Evolutionary conservation across 2,797 vertebrate genomes (phyloP).

Genomic region (Clarias pachynema): DNA sequence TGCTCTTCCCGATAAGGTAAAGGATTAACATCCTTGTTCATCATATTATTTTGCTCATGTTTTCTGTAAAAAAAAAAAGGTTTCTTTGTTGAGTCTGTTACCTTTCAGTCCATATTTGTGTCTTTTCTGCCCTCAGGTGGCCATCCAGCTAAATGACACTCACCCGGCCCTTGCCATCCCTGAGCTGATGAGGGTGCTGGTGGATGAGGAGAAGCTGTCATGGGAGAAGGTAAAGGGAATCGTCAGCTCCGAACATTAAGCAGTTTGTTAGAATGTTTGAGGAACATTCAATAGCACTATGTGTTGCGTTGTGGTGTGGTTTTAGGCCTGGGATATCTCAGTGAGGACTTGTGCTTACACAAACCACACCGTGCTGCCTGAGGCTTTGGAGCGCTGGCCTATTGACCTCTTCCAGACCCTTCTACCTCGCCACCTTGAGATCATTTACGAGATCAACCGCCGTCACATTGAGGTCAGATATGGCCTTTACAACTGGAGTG

Average conservation of each 20-base stretch:
- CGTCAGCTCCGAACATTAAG: neutral
- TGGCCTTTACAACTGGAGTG: neutral
- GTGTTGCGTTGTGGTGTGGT: slow-evolving; percentile 10
- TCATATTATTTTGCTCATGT: neutral
- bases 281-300: neutral
- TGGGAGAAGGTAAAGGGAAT: slow-evolving; percentile 85
- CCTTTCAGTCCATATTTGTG: neutral
- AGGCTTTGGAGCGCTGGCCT: slow-evolving; percentile 96
- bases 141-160: slow-evolving; percentile 97
- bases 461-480: slow-evolving; percentile 88
- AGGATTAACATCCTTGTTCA: neutral
- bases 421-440: slow-evolving; percentile 92
- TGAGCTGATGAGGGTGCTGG: slow-evolving; percentile 92
- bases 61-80: neutral
- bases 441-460: slow-evolving; percentile 93
- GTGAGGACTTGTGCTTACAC: slow-evolving; percentile 92
- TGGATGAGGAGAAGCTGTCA: slow-evolving; percentile 87
- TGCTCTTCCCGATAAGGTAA: slow-evolving; percentile 91
- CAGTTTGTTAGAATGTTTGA: neutral
- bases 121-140: slow-evolving; percentile 78
- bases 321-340: slow-evolving; percentile 93
- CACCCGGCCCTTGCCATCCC: slow-evolving; percentile 95
- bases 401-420: slow-evolving; percentile 90
- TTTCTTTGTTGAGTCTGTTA: neutral
- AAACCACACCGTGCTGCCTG: slow-evolving; percentile 95